Evolutionary conservation across 2,888 invertebrate genomes (phyloP).

Genomic region (Emmelina monodactyla): DNA sequence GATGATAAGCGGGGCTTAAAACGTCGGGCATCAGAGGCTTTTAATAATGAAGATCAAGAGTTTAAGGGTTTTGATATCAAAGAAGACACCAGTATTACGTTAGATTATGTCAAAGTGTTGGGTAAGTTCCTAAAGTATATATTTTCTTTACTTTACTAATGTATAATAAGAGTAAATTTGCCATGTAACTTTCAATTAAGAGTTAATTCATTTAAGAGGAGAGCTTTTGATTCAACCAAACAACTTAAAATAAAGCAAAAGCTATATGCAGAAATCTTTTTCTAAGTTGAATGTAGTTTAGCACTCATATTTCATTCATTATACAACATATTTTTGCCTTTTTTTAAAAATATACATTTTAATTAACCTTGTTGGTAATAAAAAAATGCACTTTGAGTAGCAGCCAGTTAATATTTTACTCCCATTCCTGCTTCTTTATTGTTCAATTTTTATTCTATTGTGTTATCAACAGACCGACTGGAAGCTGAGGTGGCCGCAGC

Average conservation of each 20-base stretch:
- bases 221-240: too few relatives aligned
- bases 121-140: constrained; percentile 35
- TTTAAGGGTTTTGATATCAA: constrained; percentile 42
- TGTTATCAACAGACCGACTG: constrained; percentile 32
- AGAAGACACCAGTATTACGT: constrained; percentile 24
- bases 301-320: too few relatives aligned
- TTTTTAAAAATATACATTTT: not conserved
- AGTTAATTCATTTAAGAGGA: too few relatives aligned
- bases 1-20: constrained; percentile 33
- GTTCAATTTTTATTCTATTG: not conserved
- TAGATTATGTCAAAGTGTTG: constrained; percentile 31
- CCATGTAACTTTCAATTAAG: too few relatives aligned
- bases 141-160: too few relatives aligned
- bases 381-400: not conserved
- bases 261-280: too few relatives aligned
- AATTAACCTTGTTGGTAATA: not conserved
- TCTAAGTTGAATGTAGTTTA: too few relatives aligned
- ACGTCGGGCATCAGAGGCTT: constrained; percentile 43
- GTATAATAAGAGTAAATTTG: too few relatives aligned
- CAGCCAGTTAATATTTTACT: too few relatives aligned
- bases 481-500: constrained; percentile 46
- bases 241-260: too few relatives aligned
- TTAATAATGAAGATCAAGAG: constrained; percentile 36
- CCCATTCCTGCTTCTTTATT: too few relatives aligned
- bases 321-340: too few relatives aligned